Base-by-base conservation (phyloP, 2,888 invertebrate genomes). In the Asteroscopus sphinx region DNA sequence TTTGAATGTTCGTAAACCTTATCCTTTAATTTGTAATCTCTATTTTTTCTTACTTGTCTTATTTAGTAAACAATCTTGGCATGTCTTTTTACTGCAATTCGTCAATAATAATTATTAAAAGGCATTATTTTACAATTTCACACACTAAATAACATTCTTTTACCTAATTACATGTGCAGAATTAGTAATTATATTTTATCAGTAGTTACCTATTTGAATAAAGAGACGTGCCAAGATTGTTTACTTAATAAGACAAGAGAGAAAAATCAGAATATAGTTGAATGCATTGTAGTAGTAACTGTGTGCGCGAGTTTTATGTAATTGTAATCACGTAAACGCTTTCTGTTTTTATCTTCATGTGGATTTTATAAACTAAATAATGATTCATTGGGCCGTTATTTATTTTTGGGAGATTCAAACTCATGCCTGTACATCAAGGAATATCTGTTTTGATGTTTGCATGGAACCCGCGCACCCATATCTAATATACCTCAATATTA, bases 1-100 rank as follows among this genome's bases (percentile, higher is more conserved):
- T 83, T 83, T 82, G 55, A 74, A 82, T 83, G 61, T 60, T 57
- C 47, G 59, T 48, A 21, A 59, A 47, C 76, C 73, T 64, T 46
- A 44, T 60, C 70, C 68, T 57, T 35, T 28, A 36, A 35, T 39
- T 21, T 11, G 54, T 72, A n/a, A n/a, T n/a, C n/a, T n/a, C n/a
- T n/a, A n/a, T n/a, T n/a, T n/a, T n/a, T n/a, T n/a, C n/a, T n/a
- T n/a, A n/a, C n/a, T n/a, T n/a, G n/a, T n/a, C n/a, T n/a, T n/a
- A n/a, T n/a, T n/a, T n/a, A n/a, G n/a, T n/a, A n/a, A n/a, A n/a
- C n/a, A n/a, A n/a, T n/a, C n/a, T n/a, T n/a, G n/a, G n/a, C n/a
- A n/a, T n/a, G n/a, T n/a, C n/a, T n/a, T n/a, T n/a, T n/a, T n/a
- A n/a, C n/a, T n/a, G n/a, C n/a, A n/a, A n/a, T n/a, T n/a, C n/a